Evolutionary conservation across 2,888 invertebrate species (phyloP).

Genomic region (Aphidius colemani): DNA sequence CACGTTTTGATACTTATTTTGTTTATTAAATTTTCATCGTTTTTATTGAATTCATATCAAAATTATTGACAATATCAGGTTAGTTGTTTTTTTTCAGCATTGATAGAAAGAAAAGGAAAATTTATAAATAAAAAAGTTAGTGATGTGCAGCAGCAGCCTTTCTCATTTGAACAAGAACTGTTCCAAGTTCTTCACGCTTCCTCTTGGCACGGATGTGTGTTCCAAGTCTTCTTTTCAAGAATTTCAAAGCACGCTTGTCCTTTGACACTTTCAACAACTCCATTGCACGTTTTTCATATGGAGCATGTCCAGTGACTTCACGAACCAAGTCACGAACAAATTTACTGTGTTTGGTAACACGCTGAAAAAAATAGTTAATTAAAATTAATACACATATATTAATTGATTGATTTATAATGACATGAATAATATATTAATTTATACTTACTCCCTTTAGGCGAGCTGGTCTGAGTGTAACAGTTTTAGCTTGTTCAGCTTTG

Average conservation of each 20-base stretch:
- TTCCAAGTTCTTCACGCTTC: conserved; percentile 99
- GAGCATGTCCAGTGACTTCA: conserved; percentile 97
- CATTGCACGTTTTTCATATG: conserved; percentile 98
- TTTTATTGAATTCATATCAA: no score
- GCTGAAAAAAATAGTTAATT: conserved; percentile 61
- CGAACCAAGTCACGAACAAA: conserved; percentile 95
- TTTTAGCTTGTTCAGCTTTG: conserved; percentile 71
- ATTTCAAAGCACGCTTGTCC: conserved; percentile 97
- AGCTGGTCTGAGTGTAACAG: conserved; percentile 80
- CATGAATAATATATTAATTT: background rate
- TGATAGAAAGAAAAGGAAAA: no score
- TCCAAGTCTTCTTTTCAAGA: conserved; percentile 93
- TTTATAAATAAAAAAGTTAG: conserved; percentile 16
- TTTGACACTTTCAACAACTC: conserved; percentile 98
- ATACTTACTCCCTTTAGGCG: conserved; percentile 87
- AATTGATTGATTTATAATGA: background rate
- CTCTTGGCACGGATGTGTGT: conserved; percentile 98
- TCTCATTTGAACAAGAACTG: conserved; percentile 94
- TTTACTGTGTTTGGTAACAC: conserved; percentile 91
- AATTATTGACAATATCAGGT: no score
- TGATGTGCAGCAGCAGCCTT: conserved; percentile 78
- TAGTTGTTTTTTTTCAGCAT: no score
- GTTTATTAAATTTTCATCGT: no score
- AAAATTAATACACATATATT: no score
- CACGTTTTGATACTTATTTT: no score